phyloP scores from a whole-genome alignment of 2,113 vertebrate genomes.

The Bettongia penicillata region DNA sequence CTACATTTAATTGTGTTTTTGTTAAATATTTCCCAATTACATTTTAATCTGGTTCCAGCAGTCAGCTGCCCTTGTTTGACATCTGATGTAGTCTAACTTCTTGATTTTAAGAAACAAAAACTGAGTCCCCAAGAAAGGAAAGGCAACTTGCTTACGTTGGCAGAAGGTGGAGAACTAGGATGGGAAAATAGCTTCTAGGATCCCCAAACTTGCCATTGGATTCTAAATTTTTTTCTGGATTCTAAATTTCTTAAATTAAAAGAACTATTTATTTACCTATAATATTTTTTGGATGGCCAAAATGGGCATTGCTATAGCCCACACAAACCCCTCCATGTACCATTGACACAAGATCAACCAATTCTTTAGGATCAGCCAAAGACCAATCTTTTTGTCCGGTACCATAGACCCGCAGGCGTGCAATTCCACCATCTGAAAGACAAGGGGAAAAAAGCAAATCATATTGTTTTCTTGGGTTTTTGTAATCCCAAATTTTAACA shows the following conservation, averaged over 20 bases:
- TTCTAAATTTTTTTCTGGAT: neutral
- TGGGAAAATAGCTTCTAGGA: neutral
- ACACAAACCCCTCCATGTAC: conserved; percentile 89
- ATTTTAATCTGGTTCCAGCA: neutral
- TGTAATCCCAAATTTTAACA: neutral
- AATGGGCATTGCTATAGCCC: conserved; percentile 89
- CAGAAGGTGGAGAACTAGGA: neutral
- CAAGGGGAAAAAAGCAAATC: neutral
- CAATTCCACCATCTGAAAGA: conserved; percentile 88
- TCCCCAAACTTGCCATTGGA: neutral
- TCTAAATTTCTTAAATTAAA: neutral
- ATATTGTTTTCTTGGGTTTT: neutral
- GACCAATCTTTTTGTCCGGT: conserved; percentile 88
- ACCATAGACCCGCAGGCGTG: conserved; percentile 88
- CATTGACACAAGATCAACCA: conserved; percentile 85
- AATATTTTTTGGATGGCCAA: conserved; percentile 91
- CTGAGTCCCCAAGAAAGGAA: neutral
- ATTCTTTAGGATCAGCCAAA: conserved; percentile 70
- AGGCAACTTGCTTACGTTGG: neutral
- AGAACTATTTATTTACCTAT: conserved; percentile 82
- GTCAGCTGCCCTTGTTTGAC: neutral
- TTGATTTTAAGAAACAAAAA: neutral
- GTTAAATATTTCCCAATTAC: neutral
- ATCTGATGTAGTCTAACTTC: neutral
- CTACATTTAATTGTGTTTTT: neutral